phyloP scores from a whole-genome alignment of 2,113 vertebrate genomes.

The Poicephalus meyeri region DNA sequence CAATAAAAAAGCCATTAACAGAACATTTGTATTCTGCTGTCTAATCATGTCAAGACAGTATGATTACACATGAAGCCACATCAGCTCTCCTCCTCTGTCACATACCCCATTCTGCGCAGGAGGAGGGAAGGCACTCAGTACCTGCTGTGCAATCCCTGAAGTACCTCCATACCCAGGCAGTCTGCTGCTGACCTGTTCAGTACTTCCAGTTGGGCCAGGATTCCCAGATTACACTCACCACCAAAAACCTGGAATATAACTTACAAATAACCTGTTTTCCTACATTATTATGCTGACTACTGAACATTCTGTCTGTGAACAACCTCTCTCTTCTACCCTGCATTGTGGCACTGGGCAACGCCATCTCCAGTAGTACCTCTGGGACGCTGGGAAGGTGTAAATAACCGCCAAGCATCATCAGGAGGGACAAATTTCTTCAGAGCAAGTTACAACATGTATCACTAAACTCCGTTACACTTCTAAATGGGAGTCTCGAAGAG shows the following conservation, averaged over 20 bases:
- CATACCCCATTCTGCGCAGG: neutral
- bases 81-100: neutral
- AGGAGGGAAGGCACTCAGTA: neutral
- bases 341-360: fast-evolving
- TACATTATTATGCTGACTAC: neutral
- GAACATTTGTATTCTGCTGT: neutral
- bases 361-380: neutral
- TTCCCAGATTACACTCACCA: neutral
- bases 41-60: fast-evolving
- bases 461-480: fast-evolving
- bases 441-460: neutral
- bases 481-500: neutral
- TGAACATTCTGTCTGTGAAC: fast-evolving
- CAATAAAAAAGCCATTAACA: neutral
- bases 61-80: fast-evolving
- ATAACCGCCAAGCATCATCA: fast-evolving
- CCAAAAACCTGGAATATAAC: fast-evolving
- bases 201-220: fast-evolving
- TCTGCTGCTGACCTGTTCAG: neutral
- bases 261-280: neutral
- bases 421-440: neutral
- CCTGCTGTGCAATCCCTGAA: neutral
- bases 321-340: neutral
- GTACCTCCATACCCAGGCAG: fast-evolving
- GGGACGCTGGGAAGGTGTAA: neutral